Evolutionary conservation across 2,888 invertebrate genomes (phyloP).

Genomic region (Nomada ruficornis): DNA sequence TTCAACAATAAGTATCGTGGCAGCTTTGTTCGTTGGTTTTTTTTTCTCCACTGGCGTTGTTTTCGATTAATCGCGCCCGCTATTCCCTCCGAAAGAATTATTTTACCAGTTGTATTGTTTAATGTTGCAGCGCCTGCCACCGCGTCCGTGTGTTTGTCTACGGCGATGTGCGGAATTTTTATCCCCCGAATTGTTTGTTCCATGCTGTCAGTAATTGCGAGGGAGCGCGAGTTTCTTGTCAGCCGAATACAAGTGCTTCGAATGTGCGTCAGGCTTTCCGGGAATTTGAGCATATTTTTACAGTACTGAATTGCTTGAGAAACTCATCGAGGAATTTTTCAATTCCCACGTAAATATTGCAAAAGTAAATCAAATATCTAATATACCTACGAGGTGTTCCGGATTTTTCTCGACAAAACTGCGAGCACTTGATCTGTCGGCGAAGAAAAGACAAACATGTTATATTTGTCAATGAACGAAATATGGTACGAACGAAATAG

Average conservation of each 20-base stretch:
- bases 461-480: too few species aligned
- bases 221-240: background rate
- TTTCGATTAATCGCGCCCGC: conserved; percentile 17
- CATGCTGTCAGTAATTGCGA: background rate
- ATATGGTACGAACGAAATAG: too few species aligned
- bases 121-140: background rate
- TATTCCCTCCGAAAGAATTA: conserved; percentile 17
- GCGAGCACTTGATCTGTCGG: too few species aligned
- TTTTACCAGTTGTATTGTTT: conserved; percentile 1
- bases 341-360: too few species aligned
- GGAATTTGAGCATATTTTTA: too few species aligned
- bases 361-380: too few species aligned
- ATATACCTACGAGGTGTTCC: too few species aligned
- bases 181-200: background rate
- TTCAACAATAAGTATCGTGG: background rate
- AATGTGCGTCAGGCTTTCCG: background rate
- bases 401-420: too few species aligned
- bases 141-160: background rate
- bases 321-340: background rate
- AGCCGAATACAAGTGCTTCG: background rate
- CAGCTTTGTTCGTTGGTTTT: conserved; percentile 11
- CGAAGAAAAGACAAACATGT: too few species aligned
- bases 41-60: background rate
- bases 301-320: too few species aligned
- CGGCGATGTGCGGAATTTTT: conserved; percentile 4